phyloP scores from a whole-genome alignment of 2,797 vertebrate species.

The Premnoplex brunnescens region DNA sequence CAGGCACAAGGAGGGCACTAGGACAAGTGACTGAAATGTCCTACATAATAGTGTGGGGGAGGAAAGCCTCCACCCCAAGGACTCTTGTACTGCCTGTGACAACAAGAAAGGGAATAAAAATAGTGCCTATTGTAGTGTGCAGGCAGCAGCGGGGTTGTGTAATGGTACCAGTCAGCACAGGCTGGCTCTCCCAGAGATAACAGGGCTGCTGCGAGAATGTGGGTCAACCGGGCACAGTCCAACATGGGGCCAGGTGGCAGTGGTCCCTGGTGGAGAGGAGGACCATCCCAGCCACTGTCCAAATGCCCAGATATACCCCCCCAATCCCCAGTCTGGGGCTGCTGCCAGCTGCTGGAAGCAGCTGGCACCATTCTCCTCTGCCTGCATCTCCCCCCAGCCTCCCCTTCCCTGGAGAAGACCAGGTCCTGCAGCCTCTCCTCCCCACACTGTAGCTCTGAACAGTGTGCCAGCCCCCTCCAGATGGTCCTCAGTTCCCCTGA shows the following conservation, averaged over 20 bases:
- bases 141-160: constrained; percentile 9
- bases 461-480: neutral
- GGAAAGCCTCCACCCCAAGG: neutral
- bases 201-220: rapidly evolving
- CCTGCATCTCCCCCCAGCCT: neutral
- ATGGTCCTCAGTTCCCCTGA: neutral
- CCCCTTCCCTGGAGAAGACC: neutral
- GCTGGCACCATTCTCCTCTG: neutral
- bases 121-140: constrained; percentile 26
- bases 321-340: neutral
- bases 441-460: rapidly evolving
- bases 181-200: neutral
- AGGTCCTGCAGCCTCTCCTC: neutral
- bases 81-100: neutral
- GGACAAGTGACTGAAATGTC: neutral
- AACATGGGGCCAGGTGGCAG: neutral
- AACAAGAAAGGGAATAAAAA: constrained; percentile 44
- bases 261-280: neutral
- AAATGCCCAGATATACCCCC: neutral
- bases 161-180: neutral
- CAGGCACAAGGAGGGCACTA: constrained; percentile 15
- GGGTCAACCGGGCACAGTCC: neutral
- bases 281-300: neutral
- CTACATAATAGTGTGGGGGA: neutral
- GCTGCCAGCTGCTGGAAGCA: neutral